Base-by-base conservation (phyloP, 2,113 vertebrate species). In the Scomber colias region DNA sequence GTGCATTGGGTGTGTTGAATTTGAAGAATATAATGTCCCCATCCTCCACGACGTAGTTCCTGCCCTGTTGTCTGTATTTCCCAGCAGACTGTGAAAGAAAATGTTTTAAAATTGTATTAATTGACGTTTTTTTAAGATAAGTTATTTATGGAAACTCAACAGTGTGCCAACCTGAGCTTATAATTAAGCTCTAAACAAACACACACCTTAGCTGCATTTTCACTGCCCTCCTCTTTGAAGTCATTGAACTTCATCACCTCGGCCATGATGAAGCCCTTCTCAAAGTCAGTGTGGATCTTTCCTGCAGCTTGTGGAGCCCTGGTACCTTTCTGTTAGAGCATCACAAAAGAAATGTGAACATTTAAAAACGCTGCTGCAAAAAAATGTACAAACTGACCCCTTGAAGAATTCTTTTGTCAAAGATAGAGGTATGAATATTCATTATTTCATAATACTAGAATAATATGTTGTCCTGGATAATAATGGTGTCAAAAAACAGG, bases 11-110 rank as follows among this genome's bases (percentile, higher is more conserved):
- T 93, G 98, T 99, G 95, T 99, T 99, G 95, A 99, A 99, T 96
- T 99, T 99, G 96, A 99, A 99, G 96, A 99, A 99, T 94, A 99
- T 99, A 94, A 99, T 96, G 94, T 99, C 98, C 83, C 98, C 98
- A 50, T 99, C 98, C 91, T 99, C 98, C 91, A 99, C 98, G 19
- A 96, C 21, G 71, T 99, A 98, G 96, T 98, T 99, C 87, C 97
- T 96, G 89, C 98, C 98, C 94, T 96, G 98, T 89, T 99, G 98
- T 89, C 98, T 96, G 94, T 99, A 99, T 90, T 99, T 99, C 67
- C 98, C 98, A 88, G 97, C 97, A 86, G 97, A 90, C 98, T 99
- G 94, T 55, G 90, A 92, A 90, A 1, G 71, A 72, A 15, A 75
- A 77, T 11, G 24, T n/a, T n/a, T 44, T 8, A 24, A 50, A 17